Base-by-base conservation (phyloP, 2,113 vertebrate species). In the Pteronura brasiliensis region DNA sequence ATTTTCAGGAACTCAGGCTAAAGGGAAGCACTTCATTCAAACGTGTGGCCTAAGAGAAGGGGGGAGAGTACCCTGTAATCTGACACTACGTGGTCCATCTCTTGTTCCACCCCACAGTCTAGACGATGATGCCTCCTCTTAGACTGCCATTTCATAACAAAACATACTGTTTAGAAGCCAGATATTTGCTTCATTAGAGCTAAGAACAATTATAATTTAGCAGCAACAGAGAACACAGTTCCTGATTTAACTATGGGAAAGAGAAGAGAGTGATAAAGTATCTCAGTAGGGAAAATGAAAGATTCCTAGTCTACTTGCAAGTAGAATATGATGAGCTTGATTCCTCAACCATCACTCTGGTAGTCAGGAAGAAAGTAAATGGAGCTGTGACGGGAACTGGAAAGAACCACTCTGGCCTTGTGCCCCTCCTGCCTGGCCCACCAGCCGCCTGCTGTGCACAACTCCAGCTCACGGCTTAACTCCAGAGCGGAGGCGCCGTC, bases 211-310 rank as follows among this genome's bases (percentile, higher is more conserved):
- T 63, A n/a, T 31, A 95, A 93, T 88, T 83, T 93, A 97, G 96
- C 96, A 97, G 96, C 96, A 93, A 96, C 23, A 87, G 82, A 94
- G 83, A 95, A 80, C 61, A 80, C 3, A 69, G 55, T 49, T 96
- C 85, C 69, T 96, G 85, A 93, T 59, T 77, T 92, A 95, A 91
- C n/a, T n/a, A 72, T 34, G 21, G 20, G 34, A 93, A 65, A 94
- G 76, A 82, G 77, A 81, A 91, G 27, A 80, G n/a, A 86, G 74
- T 80, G 31, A 90, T 74, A 63, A 88, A 69, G 69, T 36, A 12
- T 86, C 76, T 91, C 61, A 82, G 0, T 39, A 39, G 76, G 85
- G 55, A 92, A 59, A 86, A 44, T 55, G 44, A 76, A 92, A 95
- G 39, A 79, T 34, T 31, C 59, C 69, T 57, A 13, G 29, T 91